These are phyloP conservation scores for Masnerella sp. DNA, from an alignment of 2,888 invertebrate species.

Conservation along the genomic window DNA sequence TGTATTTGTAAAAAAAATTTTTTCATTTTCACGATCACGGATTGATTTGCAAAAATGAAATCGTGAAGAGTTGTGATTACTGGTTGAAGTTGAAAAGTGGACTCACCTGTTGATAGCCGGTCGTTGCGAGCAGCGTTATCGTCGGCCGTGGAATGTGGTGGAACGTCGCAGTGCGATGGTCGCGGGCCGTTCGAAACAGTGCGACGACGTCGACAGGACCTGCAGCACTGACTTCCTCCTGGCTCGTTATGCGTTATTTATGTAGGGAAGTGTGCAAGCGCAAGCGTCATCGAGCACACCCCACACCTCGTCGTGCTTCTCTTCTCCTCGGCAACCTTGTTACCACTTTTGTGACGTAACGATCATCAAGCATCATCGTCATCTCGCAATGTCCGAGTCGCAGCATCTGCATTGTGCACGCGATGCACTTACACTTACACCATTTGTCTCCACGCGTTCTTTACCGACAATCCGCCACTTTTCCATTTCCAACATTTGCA, in stretches of 20 bases:
- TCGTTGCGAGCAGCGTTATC: conserved; percentile 23
- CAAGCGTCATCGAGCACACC: conserved; percentile 66
- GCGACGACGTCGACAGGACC: conserved; percentile 64
- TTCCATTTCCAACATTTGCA: too few relatives aligned
- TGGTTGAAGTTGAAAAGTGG: conserved; percentile 1
- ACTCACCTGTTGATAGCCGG: conserved; percentile 56
- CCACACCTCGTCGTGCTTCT: conserved; percentile 51
- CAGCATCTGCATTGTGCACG: conserved; percentile 29
- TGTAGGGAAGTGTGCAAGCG: conserved; percentile 70
- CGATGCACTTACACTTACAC: conserved; percentile 10
- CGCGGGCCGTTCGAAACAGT: conserved; percentile 48
- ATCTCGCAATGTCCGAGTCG: background rate
- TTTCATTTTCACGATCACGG: too few relatives aligned
- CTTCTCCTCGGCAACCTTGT: conserved; percentile 57
- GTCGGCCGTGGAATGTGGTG: conserved; percentile 13
- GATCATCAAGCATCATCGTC: conserved; percentile 58
- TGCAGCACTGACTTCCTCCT: conserved; percentile 68
- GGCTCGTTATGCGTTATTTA: conserved; percentile 70
- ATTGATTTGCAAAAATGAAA: too few relatives aligned
- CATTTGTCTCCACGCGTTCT: too few relatives aligned
- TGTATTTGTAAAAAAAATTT: too few relatives aligned
- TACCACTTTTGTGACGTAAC: conserved; percentile 58
- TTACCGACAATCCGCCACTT: too few relatives aligned
- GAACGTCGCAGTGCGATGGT: conserved; percentile 10
- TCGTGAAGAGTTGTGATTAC: background rate